A percentile compares a stretch with the other conserved stretches of the same genome.
phyloP scores from a whole-genome alignment of 2,888 invertebrate genomes.

The Scaptodrosophila latifasciaeformis region DNA sequence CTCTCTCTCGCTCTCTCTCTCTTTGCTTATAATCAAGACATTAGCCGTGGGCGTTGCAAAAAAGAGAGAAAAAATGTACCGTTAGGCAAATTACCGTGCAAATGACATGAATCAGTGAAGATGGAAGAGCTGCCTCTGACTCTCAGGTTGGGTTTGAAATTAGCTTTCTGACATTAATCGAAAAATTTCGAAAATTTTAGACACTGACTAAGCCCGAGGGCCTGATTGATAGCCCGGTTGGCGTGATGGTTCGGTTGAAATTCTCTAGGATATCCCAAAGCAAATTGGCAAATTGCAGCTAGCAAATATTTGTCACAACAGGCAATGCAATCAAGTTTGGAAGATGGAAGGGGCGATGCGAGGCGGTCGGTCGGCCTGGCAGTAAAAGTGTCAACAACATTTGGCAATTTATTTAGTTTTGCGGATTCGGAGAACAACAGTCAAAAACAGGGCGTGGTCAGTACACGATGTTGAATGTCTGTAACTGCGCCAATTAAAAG shows the following conservation, averaged over 20 bases:
- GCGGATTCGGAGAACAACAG: not conserved
- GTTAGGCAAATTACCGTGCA: slow-evolving; percentile 31
- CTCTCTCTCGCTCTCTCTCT: too few species aligned
- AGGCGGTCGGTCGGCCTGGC: too few species aligned
- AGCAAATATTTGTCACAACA: slow-evolving; percentile 50
- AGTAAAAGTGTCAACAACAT: slow-evolving; percentile 27
- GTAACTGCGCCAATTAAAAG: slow-evolving; percentile 59
- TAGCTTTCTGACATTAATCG: slow-evolving; percentile 51
- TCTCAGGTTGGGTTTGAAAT: slow-evolving; percentile 21
- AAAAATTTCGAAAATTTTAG: slow-evolving; percentile 36
- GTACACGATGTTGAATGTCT: slow-evolving; percentile 42
- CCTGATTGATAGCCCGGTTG: too few species aligned
- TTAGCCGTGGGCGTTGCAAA: slow-evolving; percentile 45
- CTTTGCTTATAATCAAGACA: slow-evolving; percentile 56
- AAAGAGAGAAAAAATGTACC: too few species aligned
- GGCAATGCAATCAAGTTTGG: too few species aligned
- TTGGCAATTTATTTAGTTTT: slow-evolving; percentile 46
- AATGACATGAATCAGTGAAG: slow-evolving; percentile 40
- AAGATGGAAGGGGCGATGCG: too few species aligned
- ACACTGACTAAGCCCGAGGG: too few species aligned
- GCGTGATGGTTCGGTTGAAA: slow-evolving; percentile 9
- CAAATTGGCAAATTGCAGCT: slow-evolving; percentile 29
- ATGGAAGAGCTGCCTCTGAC: not conserved
- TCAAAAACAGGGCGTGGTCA: slow-evolving; percentile 25
- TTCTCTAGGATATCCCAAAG: slow-evolving; percentile 1